These are phyloP conservation scores for Rhingia rostrata DNA, from an alignment of 2,888 invertebrate genomes.

Conservation along the genomic window DNA sequence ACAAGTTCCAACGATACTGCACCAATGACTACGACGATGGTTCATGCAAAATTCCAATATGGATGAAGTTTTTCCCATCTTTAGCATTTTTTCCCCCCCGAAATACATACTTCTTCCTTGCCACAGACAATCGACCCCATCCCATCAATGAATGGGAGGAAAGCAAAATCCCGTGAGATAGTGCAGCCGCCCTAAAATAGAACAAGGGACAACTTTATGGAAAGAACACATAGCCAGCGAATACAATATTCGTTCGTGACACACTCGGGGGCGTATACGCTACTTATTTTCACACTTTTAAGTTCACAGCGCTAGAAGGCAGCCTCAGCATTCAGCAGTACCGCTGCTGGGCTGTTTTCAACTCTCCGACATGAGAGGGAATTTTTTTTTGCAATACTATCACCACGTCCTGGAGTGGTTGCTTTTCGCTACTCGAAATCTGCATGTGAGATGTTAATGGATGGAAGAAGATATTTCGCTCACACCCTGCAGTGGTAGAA, in stretches of 20 bases:
- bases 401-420: slow-evolving; percentile 38
- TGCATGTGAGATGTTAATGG: slow-evolving; percentile 73
- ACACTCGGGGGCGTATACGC: slow-evolving; percentile 69
- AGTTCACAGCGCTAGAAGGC: slow-evolving; percentile 58
- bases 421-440: slow-evolving; percentile 64
- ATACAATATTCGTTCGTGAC: slow-evolving; percentile 64
- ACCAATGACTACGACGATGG: slow-evolving; percentile 21
- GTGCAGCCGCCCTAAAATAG: slow-evolving; percentile 22
- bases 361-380: background rate
- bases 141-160: background rate
- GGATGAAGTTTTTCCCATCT: slow-evolving; percentile 50
- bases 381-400: slow-evolving; percentile 2
- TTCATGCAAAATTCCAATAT: slow-evolving; percentile 70
- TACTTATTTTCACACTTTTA: slow-evolving; percentile 72
- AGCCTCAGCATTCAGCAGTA: slow-evolving; percentile 30
- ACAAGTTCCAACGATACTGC: slow-evolving; percentile 45
- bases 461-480: slow-evolving; percentile 58
- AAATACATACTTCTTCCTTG: slow-evolving; percentile 53
- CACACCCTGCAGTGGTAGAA: slow-evolving; percentile 16
- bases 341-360: background rate
- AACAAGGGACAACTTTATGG: slow-evolving; percentile 60
- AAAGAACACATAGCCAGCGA: slow-evolving; percentile 49
- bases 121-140: slow-evolving; percentile 50
- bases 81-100: background rate
- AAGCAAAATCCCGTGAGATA: slow-evolving; percentile 43